Conservation (phyloP, 2,797 vertebrate genomes). For the Chiropotes sagulatus region DNA sequence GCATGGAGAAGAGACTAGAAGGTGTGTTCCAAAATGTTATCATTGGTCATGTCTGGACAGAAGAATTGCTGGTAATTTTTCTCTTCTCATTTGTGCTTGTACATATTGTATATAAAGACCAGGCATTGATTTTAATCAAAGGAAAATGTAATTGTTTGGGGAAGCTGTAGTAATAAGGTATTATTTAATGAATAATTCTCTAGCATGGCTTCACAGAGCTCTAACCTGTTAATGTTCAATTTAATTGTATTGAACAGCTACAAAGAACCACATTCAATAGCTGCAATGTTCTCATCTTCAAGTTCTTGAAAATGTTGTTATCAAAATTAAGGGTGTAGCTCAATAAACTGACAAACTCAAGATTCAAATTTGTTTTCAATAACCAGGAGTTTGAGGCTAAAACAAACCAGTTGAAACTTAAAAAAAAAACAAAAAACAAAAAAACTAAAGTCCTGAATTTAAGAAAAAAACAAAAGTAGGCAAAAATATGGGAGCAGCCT, state of each 20-base stretch:
- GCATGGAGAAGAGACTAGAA: background rate
- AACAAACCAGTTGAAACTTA: background rate
- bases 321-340: background rate
- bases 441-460: background rate
- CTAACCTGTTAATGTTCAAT: background rate
- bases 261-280: background rate
- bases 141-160: background rate
- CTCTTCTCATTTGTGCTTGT: background rate
- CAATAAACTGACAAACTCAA: constrained; percentile 6
- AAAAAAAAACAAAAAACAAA: constrained; percentile 33
- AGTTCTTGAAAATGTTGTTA: background rate
- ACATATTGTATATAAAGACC: background rate
- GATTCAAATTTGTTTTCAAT: background rate
- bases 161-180: background rate
- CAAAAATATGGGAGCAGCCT: background rate
- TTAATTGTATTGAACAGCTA: background rate
- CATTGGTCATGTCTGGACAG: background rate
- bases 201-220: background rate
- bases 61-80: background rate
- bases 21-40: background rate
- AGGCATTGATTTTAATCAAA: background rate
- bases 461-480: background rate
- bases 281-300: background rate
- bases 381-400: background rate
- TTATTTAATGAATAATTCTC: background rate